A percentile compares a stretch with the other conserved stretches of the same genome.
phyloP scores from a whole-genome alignment of 2,113 vertebrate species.

The Proterorhinus semilunaris region DNA sequence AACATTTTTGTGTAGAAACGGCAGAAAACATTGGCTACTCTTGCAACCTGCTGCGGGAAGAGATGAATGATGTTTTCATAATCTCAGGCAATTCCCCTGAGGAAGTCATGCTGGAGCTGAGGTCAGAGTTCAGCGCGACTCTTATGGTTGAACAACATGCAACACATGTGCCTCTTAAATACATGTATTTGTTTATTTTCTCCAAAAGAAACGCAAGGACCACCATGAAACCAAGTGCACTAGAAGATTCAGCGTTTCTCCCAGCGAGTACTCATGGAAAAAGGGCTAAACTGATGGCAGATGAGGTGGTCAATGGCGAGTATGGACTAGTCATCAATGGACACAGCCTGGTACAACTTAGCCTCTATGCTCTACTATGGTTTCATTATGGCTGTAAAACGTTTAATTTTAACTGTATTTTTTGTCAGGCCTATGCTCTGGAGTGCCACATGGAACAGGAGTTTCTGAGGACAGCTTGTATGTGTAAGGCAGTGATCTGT shows the following conservation, averaged over 20 bases:
- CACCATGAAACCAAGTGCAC: constrained; percentile 81
- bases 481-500: constrained; percentile 93
- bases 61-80: constrained; percentile 88
- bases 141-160: neutral
- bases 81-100: constrained; percentile 77
- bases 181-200: neutral
- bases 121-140: constrained; percentile 69
- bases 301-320: constrained; percentile 82
- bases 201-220: constrained; percentile 76
- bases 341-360: constrained; percentile 85
- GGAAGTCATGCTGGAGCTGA: constrained; percentile 83
- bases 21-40: constrained; percentile 95
- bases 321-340: constrained; percentile 92
- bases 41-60: constrained; percentile 87
- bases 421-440: constrained; percentile 83
- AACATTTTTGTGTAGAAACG: constrained; percentile 78
- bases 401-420: neutral
- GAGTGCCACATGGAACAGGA: constrained; percentile 85
- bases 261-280: constrained; percentile 52
- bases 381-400: neutral
- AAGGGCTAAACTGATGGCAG: constrained; percentile 62
- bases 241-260: constrained; percentile 60
- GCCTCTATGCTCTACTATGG: neutral
- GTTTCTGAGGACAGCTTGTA: constrained; percentile 84
- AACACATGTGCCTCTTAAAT: neutral